Base-by-base conservation (phyloP, 2,888 invertebrate genomes). In the Mimas tiliae region DNA sequence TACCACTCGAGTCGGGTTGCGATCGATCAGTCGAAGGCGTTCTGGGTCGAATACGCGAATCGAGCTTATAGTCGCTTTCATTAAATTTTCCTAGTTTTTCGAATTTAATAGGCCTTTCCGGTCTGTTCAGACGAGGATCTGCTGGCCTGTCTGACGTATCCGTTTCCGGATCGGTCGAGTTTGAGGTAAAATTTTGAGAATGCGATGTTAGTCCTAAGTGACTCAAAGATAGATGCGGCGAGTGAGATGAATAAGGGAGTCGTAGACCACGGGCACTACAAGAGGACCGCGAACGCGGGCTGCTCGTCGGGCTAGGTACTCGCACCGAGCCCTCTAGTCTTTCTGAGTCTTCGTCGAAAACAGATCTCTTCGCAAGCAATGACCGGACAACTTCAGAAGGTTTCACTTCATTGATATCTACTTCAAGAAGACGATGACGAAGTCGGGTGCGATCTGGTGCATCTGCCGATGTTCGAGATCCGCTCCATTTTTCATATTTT, bases 301-400 rank as follows among this genome's bases (percentile, higher is more conserved):
- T 87, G 21, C 86, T 80, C 6, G 75, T 76, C 1, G 92, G 91
- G 65, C 91, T 98, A 95, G 91, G 98, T 96, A 91, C 97, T 96
- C 88, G 98, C 96, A 83, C 96, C 95, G 97, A 96, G 79, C 97
- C 97, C 87, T 98, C 98, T 68, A 99, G 94, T 47, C 99, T 95
- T 88, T 98, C 98, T 51, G 97, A 96, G 86, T 99, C 99, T 87
- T 99, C 99, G 85, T 99, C 99, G 88, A 99, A 99, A 65, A 99
- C 98, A 64, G 98, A 98, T 71, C 97, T 96, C 87, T 98, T 98
- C 6, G 98, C 98, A 79, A 99, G 94, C 77, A 99, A 95, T 33
- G 98, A 97, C 81, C 98, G 97, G 50, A 98, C 97, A 79, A 99
- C 98, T 78, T 98, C 98, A 33, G 98, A 98, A 0, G 98, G 98